Conservation (phyloP, 2,888 invertebrate species). For the Cepaea hortensis region DNA sequence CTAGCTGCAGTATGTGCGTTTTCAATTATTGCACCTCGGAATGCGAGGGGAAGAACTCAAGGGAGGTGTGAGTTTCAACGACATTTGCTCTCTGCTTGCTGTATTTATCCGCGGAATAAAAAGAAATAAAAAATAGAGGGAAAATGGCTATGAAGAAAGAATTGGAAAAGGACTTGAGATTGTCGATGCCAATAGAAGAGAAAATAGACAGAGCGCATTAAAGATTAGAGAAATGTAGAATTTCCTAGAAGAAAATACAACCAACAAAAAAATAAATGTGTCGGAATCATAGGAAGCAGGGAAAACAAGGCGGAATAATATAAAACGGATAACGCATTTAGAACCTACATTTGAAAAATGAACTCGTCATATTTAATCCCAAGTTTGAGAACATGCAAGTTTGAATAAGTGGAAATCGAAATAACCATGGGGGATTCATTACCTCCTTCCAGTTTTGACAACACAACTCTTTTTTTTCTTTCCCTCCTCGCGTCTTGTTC, state of each 20-base stretch:
- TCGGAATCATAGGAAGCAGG: neutral
- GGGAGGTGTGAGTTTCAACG: constrained; percentile 32
- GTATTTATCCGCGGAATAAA: neutral
- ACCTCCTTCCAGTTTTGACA: constrained; percentile 26
- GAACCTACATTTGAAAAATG: constrained; percentile 1
- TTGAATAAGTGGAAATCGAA: constrained; percentile 39
- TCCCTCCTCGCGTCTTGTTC: constrained; percentile 2
- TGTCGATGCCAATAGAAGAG: neutral
- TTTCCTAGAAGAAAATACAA: neutral
- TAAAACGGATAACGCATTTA: neutral
- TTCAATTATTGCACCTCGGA: constrained; percentile 31
- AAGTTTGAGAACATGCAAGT: constrained; percentile 21
- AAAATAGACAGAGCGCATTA: neutral
- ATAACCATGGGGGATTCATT: constrained; percentile 38
- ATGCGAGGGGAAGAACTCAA: constrained; percentile 15
- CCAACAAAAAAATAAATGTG: neutral
- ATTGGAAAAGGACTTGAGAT: neutral
- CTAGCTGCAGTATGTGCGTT: constrained; percentile 31
- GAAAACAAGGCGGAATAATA: neutral
- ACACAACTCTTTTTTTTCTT: neutral
- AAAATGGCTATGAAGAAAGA: too few relatives aligned
- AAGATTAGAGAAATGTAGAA: neutral
- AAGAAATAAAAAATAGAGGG: too few relatives aligned
- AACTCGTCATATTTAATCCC: constrained; percentile 14
- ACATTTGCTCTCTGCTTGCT: constrained; percentile 8